phyloP scores from a whole-genome alignment of 2,113 vertebrate genomes.

The Silurus asotus region DNA sequence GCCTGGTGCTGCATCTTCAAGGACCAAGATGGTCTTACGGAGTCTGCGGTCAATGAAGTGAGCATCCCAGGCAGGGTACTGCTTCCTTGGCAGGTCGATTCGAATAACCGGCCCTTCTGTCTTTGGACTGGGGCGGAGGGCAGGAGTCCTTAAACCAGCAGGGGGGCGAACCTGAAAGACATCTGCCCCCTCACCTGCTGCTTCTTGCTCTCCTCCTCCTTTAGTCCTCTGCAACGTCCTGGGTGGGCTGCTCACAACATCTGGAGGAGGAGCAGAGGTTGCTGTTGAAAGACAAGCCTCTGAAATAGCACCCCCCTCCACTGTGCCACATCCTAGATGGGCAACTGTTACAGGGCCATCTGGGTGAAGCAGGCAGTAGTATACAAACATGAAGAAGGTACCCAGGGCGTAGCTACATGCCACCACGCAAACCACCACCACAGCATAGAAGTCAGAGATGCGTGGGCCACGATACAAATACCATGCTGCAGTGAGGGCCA shows the following conservation, averaged over 20 bases:
- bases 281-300: slow-evolving; percentile 65
- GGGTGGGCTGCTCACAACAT: slow-evolving; percentile 86
- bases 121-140: slow-evolving; percentile 75
- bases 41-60: slow-evolving; percentile 96
- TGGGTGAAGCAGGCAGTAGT: slow-evolving; percentile 96
- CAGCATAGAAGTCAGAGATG: slow-evolving; percentile 83
- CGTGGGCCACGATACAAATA: slow-evolving; percentile 79
- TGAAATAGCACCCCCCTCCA: slow-evolving; percentile 62
- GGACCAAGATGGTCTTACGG: slow-evolving; percentile 91
- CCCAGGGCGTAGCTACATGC: slow-evolving; percentile 94
- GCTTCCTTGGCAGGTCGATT: slow-evolving; percentile 96
- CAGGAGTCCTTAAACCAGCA: slow-evolving; percentile 69
- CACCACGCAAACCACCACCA: slow-evolving; percentile 89
- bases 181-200: slow-evolving; percentile 74
- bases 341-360: slow-evolving; percentile 83
- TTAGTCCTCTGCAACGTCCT: slow-evolving; percentile 96
- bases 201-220: slow-evolving; percentile 79
- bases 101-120: slow-evolving; percentile 93
- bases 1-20: slow-evolving; percentile 85
- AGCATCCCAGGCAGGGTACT: slow-evolving; percentile 96
- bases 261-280: slow-evolving; percentile 67
- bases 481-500: slow-evolving; percentile 88
- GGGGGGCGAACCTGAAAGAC: slow-evolving; percentile 92
- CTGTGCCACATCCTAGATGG: slow-evolving; percentile 75
- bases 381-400: slow-evolving; percentile 98